Base-by-base conservation (phyloP, 2,888 invertebrate genomes). In the Polymixis lichenea region DNA sequence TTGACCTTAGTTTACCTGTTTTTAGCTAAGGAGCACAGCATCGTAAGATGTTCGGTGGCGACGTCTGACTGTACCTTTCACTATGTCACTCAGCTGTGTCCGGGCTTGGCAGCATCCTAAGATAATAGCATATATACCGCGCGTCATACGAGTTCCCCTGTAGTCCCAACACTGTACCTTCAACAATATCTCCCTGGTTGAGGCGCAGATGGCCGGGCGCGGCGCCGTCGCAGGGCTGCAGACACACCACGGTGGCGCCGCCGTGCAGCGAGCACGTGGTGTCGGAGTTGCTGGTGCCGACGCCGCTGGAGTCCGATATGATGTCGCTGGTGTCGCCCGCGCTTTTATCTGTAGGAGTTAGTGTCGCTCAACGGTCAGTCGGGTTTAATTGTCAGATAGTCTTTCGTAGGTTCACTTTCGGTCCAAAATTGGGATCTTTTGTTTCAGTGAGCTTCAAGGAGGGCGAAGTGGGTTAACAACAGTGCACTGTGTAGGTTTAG, bases 231-330 rank as follows among this genome's bases (percentile, higher is more conserved):
- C 98, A 98, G 80, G 98, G 97, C 93, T 98, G 98, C 91, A 98
- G 97, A 93, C 99, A 98, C 87, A 99, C 98, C 85, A 98, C 99
- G 71, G 98, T 98, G 89, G 98, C 98, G 87, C 93, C 93, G 68
- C 98, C 98, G 91, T 98, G 98, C 88, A 98, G 97, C 84, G 98
- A 98, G 90, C 98, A 97, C 89, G 97, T 98, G 72, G 97, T 98
- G 93, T 99, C 98, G 70, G 98, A 98, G 94, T 98, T 98, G 90
- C 98, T 98, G 58, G 99, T 99, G 85, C 99, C 99, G 77, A 99
- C 98, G 78, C 99, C 99, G 86, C 98, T 98, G 91, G 98, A 99
- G 96, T 99, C 98, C 95, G 98, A 98, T 92, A 98, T 98, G 93
- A 98, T 98, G 97, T 99, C 98, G 95, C 98, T 98, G 87, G 98